Conservation (phyloP, 2,888 invertebrate species). For the Chaetoderma sp. region DNA sequence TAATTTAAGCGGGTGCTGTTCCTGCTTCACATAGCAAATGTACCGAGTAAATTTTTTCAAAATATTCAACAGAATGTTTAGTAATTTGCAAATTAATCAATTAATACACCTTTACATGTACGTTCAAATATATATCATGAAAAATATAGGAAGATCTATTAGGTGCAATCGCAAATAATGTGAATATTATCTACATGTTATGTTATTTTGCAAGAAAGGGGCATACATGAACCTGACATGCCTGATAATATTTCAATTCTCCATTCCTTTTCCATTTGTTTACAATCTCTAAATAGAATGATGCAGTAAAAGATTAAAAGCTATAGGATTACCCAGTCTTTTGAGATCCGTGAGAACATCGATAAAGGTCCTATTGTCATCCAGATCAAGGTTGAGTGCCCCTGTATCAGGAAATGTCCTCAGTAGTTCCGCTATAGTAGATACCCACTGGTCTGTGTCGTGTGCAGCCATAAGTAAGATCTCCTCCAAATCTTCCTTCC, state of each 20-base stretch:
- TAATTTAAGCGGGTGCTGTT: no score
- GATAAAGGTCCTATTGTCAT: constrained; percentile 78
- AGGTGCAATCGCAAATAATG: no score
- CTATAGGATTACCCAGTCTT: constrained; percentile 73
- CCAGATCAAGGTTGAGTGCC: constrained; percentile 90
- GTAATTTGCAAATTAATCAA: no score
- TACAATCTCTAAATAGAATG: neutral
- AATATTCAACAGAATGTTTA: no score
- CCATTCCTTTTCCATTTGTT: no score
- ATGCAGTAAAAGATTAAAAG: neutral
- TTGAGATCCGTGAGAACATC: constrained; percentile 87
- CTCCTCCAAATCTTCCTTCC: constrained; percentile 92
- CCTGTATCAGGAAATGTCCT: constrained; percentile 92
- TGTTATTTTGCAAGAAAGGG: no score
- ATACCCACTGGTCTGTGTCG: constrained; percentile 97
- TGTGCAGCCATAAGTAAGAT: constrained; percentile 90
- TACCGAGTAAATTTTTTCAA: no score
- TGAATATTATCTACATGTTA: no score
- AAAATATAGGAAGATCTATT: no score
- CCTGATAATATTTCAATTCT: neutral
- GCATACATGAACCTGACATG: neutral
- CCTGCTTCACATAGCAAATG: no score
- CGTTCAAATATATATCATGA: no score
- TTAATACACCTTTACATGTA: no score
- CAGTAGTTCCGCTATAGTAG: constrained; percentile 95